Evolutionary conservation across 1,140 invertebrate species (phyloP).

Genomic region (Argopecten irradians): DNA sequence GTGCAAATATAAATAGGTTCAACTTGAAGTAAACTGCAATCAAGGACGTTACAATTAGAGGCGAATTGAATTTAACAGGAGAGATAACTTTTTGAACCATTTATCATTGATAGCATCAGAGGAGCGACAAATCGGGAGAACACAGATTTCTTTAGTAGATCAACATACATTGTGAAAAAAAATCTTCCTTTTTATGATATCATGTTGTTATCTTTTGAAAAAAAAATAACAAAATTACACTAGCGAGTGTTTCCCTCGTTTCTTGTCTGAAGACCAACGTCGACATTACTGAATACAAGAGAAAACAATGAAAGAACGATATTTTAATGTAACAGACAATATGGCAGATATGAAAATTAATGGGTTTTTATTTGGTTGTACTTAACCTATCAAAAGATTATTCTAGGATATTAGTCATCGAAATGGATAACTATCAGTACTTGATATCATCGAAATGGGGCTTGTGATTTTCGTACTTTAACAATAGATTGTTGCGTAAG

Average conservation of each 20-base stretch:
- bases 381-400: not conserved
- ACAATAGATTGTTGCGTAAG: not conserved
- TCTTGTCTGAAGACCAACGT: not conserved
- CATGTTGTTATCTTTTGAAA: slow-evolving; percentile 4
- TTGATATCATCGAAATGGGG: not conserved
- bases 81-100: not conserved
- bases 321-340: not conserved
- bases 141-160: not conserved
- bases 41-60: not conserved
- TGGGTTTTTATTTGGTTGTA: not conserved
- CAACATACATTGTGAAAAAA: not conserved
- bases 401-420: not conserved
- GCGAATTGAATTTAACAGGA: not conserved
- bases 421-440: not conserved
- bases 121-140: not conserved
- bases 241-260: not conserved
- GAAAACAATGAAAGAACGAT: not conserved
- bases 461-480: not conserved
- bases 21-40: not conserved
- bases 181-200: not conserved
- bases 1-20: not conserved
- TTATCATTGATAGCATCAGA: not conserved
- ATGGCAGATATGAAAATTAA: not conserved
- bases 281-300: not conserved
- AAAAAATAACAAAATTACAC: not conserved